These are phyloP conservation scores for Microtus oregoni DNA, from an alignment of 2,113 vertebrate genomes.

Conservation along the genomic window DNA sequence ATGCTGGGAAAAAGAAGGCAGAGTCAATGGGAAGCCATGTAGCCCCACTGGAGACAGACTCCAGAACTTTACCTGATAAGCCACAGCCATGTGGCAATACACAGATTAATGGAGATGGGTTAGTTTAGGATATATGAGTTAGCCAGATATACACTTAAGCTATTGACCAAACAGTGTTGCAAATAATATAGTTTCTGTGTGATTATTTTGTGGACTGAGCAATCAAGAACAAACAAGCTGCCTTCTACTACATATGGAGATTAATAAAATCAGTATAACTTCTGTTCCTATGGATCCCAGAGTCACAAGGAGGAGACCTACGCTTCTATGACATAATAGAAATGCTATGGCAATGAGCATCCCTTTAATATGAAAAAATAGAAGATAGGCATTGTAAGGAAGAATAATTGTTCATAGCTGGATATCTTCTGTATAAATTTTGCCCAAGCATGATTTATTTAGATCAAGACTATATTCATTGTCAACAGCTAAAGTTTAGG, in stretches of 20 bases:
- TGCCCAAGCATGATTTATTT: neutral
- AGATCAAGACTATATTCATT: neutral
- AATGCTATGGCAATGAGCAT: neutral
- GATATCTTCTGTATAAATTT: neutral
- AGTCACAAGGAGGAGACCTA: neutral
- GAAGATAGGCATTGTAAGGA: neutral
- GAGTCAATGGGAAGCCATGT: no score
- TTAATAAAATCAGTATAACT: slow-evolving; percentile 1
- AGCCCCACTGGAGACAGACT: no score
- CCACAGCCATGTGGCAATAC: no score
- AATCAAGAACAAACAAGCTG: no score
- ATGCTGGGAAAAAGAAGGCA: no score
- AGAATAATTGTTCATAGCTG: neutral
- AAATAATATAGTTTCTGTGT: no score
- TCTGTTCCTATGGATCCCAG: neutral
- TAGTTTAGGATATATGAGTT: no score
- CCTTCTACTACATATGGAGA: neutral
- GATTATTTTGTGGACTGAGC: no score
- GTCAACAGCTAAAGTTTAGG: neutral
- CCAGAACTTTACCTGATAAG: no score
- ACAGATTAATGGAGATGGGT: no score
- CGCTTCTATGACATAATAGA: neutral
- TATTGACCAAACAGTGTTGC: no score
- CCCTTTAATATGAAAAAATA: neutral
- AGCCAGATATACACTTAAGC: no score